phyloP scores from a whole-genome alignment of 2,888 invertebrate genomes.

The Chydorus sphaericus region DNA sequence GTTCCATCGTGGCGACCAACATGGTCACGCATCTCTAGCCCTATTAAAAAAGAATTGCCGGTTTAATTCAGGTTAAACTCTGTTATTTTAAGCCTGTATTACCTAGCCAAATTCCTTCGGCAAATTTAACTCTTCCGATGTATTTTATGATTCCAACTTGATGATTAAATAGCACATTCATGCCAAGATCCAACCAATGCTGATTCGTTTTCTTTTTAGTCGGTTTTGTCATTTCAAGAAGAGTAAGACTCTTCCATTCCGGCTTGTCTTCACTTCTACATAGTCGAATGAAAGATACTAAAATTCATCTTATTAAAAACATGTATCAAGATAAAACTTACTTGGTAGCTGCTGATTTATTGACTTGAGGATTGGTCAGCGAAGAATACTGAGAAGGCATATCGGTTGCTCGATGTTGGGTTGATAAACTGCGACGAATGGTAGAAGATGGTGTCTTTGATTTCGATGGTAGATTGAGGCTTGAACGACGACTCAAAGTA shows the following conservation, averaged over 20 bases:
- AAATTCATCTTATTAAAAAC: not conserved
- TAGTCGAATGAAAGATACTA: not conserved
- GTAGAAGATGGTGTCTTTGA: not conserved
- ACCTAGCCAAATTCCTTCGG: slow-evolving; percentile 33
- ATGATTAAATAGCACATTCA: slow-evolving; percentile 33
- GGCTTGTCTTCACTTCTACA: slow-evolving; percentile 5
- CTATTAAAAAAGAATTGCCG: slow-evolving; percentile 18
- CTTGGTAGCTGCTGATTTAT: not conserved
- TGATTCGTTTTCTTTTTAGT: slow-evolving; percentile 12
- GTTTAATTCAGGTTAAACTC: not conserved
- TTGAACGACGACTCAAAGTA: not conserved
- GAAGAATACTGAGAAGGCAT: not conserved
- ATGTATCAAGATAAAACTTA: not conserved
- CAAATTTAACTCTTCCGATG: slow-evolving; percentile 33
- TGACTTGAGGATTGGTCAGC: too few species aligned
- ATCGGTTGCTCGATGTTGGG: not conserved
- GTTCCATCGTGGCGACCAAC: slow-evolving; percentile 35
- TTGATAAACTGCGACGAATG: not conserved
- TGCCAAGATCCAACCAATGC: slow-evolving; percentile 26
- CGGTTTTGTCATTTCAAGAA: slow-evolving; percentile 6
- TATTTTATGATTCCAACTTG: slow-evolving; percentile 28
- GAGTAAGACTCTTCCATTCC: slow-evolving; percentile 12
- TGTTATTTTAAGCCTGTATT: not conserved
- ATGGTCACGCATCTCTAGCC: slow-evolving; percentile 32
- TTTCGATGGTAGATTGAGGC: not conserved